Base-by-base conservation (phyloP, 2,797 vertebrate species). In the Chaenodraco wilsoni region DNA sequence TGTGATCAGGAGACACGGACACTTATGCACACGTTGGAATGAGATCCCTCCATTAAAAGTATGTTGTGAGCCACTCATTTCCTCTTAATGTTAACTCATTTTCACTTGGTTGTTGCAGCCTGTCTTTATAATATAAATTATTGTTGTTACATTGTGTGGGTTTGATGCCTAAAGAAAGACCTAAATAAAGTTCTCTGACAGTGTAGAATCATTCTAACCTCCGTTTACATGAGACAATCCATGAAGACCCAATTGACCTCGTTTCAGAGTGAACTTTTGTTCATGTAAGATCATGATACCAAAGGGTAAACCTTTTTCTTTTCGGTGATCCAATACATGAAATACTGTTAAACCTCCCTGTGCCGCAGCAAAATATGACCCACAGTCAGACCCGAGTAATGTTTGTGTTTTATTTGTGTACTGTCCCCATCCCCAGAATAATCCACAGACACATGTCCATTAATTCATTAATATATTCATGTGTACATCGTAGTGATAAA, bases 391-490 rank as follows among this genome's bases (percentile, higher is more conserved):
- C n/a, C 19, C 50, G 3, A 11, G 16, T 58, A 19, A 51, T 56
- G 23, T 81, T 82, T 84, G 61, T 78, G 40, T 78, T 74, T 77
- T 60, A 92, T 92, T 92, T 64, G 61, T 79, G 70, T 87, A 77
- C 54, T 48, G 5, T 75, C 60, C 66, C 54, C 67, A 48, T 72
- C 68, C 76, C 70, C 76, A 89, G 84, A 86, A 84, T 74, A 71
- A 79, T 73, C 64, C 88, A 93, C 88, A 89, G 66, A 93, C 86
- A 84, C 65, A 62, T 85, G 65, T 88, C 78, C 59, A 89, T 73
- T 91, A 92, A 88, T 82, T 83, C 54, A 84, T 72, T 88, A 78
- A 88, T 87, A 94, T 93, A 89, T 87, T 81, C 61, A 91, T 88
- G 87, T 90, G 70, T 91, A 93, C 88, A 90, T 80, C 59, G 82